Evolutionary conservation across 2,888 invertebrate genomes (phyloP).

Genomic region (Apodemia mormo): DNA sequence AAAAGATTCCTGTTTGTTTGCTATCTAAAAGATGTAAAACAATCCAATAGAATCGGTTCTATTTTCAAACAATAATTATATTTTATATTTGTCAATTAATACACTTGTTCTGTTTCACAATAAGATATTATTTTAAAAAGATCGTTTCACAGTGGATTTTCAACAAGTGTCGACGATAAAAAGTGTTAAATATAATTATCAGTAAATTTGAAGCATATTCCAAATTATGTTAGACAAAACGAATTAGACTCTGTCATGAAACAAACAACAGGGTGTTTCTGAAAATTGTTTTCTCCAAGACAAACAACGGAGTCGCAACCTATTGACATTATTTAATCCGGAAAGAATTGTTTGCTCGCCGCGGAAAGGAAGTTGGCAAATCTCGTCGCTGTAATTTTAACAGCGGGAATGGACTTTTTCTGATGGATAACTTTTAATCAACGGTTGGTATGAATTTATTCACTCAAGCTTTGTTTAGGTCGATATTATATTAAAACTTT

Average conservation of each 20-base stretch:
- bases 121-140: too few relatives aligned
- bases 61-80: too few relatives aligned
- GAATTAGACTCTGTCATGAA: neutral
- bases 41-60: too few relatives aligned
- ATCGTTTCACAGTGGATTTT: too few relatives aligned
- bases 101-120: too few relatives aligned
- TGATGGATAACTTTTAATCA: slow-evolving; percentile 14
- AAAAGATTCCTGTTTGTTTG: too few relatives aligned
- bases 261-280: slow-evolving; percentile 8
- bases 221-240: neutral
- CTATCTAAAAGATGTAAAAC: too few relatives aligned
- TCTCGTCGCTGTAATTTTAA: slow-evolving; percentile 10
- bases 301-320: slow-evolving; percentile 11
- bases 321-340: slow-evolving; percentile 15
- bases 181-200: too few relatives aligned
- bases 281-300: slow-evolving; percentile 13
- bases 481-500: slow-evolving; percentile 8
- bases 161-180: too few relatives aligned
- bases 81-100: too few relatives aligned
- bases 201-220: too few relatives aligned
- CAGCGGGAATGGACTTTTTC: slow-evolving; percentile 8
- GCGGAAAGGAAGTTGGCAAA: slow-evolving; percentile 4
- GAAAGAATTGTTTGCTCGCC: slow-evolving; percentile 12
- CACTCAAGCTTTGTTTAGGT: neutral
- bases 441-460: neutral